phyloP scores from a whole-genome alignment of 2,888 invertebrate species.

The Rugalucina vietnamica region DNA sequence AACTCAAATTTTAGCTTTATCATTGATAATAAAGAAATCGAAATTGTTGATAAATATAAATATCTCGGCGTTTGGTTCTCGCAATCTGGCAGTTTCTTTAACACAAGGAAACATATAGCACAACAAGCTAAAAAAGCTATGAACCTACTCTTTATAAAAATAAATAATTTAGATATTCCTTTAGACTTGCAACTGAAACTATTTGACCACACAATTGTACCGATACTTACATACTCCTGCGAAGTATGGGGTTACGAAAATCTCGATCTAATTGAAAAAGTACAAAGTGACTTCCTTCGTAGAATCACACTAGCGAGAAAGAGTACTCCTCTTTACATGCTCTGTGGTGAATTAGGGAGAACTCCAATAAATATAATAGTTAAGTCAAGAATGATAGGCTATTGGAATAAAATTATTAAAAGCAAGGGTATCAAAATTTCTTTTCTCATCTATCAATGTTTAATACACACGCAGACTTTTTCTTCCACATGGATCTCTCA shows the following conservation, averaged over 20 bases:
- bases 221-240: background rate
- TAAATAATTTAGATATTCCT: constrained; percentile 7
- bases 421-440: background rate
- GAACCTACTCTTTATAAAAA: background rate
- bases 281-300: background rate
- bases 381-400: constrained; percentile 5
- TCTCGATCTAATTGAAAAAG: constrained; percentile 13
- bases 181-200: constrained; percentile 20
- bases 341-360: constrained; percentile 9
- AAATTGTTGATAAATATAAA: constrained; percentile 14
- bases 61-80: constrained; percentile 1
- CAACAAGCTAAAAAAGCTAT: constrained; percentile 16
- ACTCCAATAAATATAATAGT: background rate
- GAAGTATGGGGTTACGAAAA: constrained; percentile 18
- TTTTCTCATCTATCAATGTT: background rate
- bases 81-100: background rate
- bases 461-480: too few relatives aligned
- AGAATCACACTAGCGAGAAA: background rate
- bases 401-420: constrained; percentile 4
- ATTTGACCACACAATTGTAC: constrained; percentile 5
- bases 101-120: background rate
- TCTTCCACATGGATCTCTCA: too few relatives aligned
- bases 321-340: constrained; percentile 16
- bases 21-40: background rate
- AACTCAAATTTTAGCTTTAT: background rate